Conservation (phyloP, 2,113 vertebrate species). For the Ellobius talpinus region DNA sequence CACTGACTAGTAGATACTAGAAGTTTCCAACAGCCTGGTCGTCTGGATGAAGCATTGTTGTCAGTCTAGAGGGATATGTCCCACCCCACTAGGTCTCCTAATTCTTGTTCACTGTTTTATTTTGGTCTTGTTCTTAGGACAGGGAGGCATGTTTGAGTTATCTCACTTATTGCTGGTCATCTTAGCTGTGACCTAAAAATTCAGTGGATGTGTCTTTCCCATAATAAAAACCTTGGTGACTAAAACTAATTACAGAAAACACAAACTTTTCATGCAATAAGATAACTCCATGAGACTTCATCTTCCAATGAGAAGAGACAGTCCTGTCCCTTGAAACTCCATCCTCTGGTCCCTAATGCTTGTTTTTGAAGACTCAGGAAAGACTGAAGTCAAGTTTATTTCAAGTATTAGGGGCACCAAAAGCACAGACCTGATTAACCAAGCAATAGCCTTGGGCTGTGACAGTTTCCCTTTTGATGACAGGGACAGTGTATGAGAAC, state of each 20-base stretch:
- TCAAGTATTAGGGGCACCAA: background rate
- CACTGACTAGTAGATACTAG: background rate
- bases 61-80: too few species aligned
- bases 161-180: background rate
- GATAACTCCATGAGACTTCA: background rate
- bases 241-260: background rate
- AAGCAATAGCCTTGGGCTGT: background rate
- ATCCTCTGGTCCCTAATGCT: background rate
- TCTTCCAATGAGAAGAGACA: background rate
- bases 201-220: background rate
- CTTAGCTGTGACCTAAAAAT: background rate
- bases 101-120: background rate
- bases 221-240: background rate
- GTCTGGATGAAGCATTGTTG: background rate
- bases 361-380: background rate
- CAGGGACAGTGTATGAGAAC: background rate
- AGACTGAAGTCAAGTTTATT: background rate
- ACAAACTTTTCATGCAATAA: background rate
- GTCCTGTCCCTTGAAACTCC: background rate
- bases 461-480: background rate
- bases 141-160: background rate
- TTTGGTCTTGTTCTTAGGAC: background rate
- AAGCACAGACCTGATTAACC: background rate
- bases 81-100: too few species aligned
- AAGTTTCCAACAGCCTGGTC: background rate